A percentile compares a stretch with the other conserved stretches of the same genome.
Evolutionary conservation across 2,888 invertebrate species (phyloP).

Genomic region (Hydraecia micacea): DNA sequence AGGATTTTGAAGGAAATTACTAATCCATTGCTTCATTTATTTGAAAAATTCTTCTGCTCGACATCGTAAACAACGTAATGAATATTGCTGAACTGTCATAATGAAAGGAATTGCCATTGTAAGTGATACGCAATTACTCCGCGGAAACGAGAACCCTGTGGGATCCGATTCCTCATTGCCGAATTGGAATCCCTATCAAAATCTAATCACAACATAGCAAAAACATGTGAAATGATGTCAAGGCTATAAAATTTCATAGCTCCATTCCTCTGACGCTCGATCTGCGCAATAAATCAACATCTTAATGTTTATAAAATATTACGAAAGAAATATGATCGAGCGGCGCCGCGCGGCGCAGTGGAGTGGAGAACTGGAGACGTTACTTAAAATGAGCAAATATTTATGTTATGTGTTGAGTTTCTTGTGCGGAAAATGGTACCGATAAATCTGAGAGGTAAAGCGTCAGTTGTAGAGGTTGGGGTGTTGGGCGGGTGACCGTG

Average conservation of each 20-base stretch:
- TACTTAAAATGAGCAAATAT: constrained; percentile 6
- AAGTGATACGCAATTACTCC: no score
- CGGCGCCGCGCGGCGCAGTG: no score
- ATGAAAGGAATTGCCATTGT: not conserved
- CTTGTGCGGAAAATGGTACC: not conserved
- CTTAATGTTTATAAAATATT: constrained; percentile 54
- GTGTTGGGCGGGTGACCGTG: not conserved
- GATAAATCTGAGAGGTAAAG: not conserved
- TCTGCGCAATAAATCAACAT: constrained; percentile 31
- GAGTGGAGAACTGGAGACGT: not conserved
- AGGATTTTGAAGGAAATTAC: no score
- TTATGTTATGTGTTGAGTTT: not conserved
- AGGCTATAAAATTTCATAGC: constrained; percentile 19
- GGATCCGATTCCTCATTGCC: no score
- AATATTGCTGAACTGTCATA: not conserved
- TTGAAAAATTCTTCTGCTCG: not conserved
- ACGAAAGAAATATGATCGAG: constrained; percentile 44
- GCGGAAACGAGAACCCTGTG: not conserved
- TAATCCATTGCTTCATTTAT: not conserved
- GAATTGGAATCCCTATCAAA: not conserved
- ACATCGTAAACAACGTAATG: no score
- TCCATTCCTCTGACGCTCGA: constrained; percentile 15
- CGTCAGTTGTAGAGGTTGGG: not conserved
- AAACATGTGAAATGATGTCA: constrained; percentile 22
- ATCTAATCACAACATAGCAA: not conserved